Evolutionary conservation across 2,797 vertebrate genomes (phyloP).

Genomic region (Spea hammondii): DNA sequence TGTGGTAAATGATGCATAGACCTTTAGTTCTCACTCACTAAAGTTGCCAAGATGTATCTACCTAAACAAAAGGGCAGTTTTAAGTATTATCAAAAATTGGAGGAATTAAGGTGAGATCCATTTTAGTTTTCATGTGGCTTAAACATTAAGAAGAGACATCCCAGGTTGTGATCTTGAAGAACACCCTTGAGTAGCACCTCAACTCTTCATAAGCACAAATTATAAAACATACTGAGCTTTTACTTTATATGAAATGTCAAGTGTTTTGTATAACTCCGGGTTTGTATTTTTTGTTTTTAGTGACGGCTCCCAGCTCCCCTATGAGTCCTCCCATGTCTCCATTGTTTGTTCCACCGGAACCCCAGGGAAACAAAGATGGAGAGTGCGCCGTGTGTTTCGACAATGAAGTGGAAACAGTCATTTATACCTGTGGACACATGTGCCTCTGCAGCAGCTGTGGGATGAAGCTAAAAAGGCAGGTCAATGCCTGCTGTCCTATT

Average conservation of each 20-base stretch:
- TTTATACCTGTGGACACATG: conserved; percentile 99
- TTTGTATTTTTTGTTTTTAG: conserved; percentile 59
- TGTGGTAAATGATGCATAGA: background rate
- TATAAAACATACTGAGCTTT: too few species aligned
- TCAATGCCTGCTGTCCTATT: conserved; percentile 93
- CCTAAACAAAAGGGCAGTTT: too few species aligned
- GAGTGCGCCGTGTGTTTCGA: conserved; percentile 98
- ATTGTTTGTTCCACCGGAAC: conserved; percentile 72
- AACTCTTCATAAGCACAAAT: too few species aligned
- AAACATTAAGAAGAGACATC: too few species aligned
- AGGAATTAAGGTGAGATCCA: too few species aligned
- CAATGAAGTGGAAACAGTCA: conserved; percentile 95
- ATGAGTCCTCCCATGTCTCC: conserved; percentile 88
- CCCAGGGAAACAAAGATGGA: conserved; percentile 77
- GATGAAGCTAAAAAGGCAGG: conserved; percentile 91
- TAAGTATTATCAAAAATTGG: too few species aligned
- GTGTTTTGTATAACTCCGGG: background rate
- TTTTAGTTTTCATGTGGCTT: too few species aligned
- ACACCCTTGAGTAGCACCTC: too few species aligned
- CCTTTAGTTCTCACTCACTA: background rate
- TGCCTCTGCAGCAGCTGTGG: conserved; percentile 95
- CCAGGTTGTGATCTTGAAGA: too few species aligned
- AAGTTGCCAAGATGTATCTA: too few species aligned
- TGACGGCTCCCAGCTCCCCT: conserved; percentile 96
- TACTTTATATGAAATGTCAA: background rate